Evolutionary conservation across 2,888 invertebrate genomes (phyloP), one percentile per base, ranked within the genome.

Genomic region (Pachliopta kotzebuea): DNA sequence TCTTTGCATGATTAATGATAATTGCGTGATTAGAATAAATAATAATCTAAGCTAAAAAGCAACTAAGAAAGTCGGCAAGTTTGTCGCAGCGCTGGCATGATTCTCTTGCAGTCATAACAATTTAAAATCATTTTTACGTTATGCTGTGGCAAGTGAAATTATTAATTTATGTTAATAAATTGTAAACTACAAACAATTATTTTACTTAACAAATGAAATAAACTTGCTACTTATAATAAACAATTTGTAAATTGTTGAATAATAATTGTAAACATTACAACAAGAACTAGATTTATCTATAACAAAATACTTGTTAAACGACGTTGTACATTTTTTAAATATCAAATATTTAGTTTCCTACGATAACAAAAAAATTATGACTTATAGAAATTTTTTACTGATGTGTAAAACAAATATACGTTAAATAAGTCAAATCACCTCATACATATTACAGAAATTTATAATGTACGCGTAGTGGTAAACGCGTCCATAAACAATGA

Each of bases 401-500:
- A 50, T 49, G 23, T 23, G 29, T 65, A 49, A 50, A 52, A 57
- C 49, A 56, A 57, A 52, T 20, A 29, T 29, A 37, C 14, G 26
- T 42, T 62, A 18, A 62, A 59, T 62, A 56, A 66, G 62, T 66
- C 58, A 62, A 58, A 54, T 63, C 60, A 59, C 63, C 55, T 62
- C 65, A 64, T 60, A 67, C 62, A 65, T 64, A 65, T 67, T 56
- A 63, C 60, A 60, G 55, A 69, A 71, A 75, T 71, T 72, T 69
- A 72, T 74, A 73, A 71, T 70, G 68, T 63, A 68, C 65, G 79
- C 84, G 81, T 79, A 80, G 77, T 81, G 73, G 69, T 75, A 73
- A 76, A 71, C 69, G 71, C 63, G 67, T 56, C 68, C 74, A 82
- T 87, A 84, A 88, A 89, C 83, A 84, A 84, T 81, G 80, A 80